A percentile compares a stretch with the other conserved stretches of the same genome.
Conservation (phyloP, 2,888 invertebrate genomes). For the Beris chalybata region DNA sequence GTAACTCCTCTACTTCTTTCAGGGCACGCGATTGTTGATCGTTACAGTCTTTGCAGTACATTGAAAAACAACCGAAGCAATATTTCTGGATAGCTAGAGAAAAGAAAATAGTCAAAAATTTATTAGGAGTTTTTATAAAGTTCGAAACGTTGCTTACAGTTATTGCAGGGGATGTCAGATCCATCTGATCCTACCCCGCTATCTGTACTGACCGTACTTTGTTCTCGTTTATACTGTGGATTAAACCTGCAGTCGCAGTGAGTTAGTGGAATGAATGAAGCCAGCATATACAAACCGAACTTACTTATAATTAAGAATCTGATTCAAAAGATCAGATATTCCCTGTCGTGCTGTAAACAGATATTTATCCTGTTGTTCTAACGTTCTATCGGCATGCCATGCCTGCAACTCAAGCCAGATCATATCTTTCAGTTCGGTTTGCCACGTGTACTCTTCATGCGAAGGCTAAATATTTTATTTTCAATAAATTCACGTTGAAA, state of each 20-base stretch:
- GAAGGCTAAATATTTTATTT: slow-evolving; percentile 64
- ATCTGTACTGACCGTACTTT: slow-evolving; percentile 51
- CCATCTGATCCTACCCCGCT: slow-evolving; percentile 51
- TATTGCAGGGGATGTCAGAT: slow-evolving; percentile 9
- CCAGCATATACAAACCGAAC: background rate
- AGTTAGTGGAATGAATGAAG: background rate
- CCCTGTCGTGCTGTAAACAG: slow-evolving; percentile 73
- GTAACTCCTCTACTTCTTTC: slow-evolving; percentile 70
- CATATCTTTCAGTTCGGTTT: slow-evolving; percentile 84
- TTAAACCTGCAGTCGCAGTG: slow-evolving; percentile 43
- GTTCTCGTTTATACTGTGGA: slow-evolving; percentile 48
- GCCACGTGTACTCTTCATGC: slow-evolving; percentile 84
- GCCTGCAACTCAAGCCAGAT: slow-evolving; percentile 92
- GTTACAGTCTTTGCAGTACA: slow-evolving; percentile 72
- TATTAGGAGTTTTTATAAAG: too few species aligned
- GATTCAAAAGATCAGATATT: slow-evolving; percentile 70
- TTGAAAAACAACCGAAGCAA: slow-evolving; percentile 71
- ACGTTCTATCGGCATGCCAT: slow-evolving; percentile 73
- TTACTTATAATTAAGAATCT: slow-evolving; percentile 76
- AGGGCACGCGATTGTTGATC: slow-evolving; percentile 74
- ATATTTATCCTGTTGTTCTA: slow-evolving; percentile 76
- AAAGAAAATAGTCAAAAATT: too few species aligned
- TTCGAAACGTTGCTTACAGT: background rate
- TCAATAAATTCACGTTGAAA: slow-evolving; percentile 17
- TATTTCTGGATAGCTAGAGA: slow-evolving; percentile 43